Conservation (phyloP, 2,797 vertebrate genomes). For the Propithecus deckenii region DNA sequence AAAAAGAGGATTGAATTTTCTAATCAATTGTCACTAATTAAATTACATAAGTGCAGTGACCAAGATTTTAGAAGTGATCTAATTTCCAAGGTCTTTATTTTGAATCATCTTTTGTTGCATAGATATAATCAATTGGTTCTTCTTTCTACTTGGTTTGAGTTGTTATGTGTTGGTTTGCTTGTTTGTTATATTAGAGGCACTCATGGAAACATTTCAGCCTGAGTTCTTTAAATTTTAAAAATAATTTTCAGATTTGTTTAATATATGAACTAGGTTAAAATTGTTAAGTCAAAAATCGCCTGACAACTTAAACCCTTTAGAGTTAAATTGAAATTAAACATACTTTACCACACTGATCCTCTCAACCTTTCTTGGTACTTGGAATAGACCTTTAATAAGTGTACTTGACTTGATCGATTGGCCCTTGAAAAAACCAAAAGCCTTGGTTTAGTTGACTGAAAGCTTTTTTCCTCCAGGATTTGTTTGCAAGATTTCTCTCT, state of each 20-base stretch:
- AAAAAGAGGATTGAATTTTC: not conserved
- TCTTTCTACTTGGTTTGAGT: not conserved
- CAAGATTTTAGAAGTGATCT: not conserved
- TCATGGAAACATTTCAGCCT: not conserved
- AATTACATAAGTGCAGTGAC: not conserved
- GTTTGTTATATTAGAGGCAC: not conserved
- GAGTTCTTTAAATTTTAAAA: not conserved
- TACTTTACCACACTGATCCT: not conserved
- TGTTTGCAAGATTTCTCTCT: not conserved
- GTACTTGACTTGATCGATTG: not conserved
- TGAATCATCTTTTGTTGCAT: not conserved
- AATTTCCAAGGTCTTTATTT: not conserved
- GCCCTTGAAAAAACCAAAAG: not conserved
- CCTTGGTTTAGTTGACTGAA: not conserved
- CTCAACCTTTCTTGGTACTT: not conserved
- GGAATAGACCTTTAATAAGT: not conserved
- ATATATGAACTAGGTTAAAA: not conserved
- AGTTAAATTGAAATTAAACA: not conserved
- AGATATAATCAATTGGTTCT: not conserved
- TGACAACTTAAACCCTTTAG: not conserved
- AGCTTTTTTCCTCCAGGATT: not conserved
- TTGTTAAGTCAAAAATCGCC: not conserved
- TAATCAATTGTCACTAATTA: not conserved
- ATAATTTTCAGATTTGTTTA: not conserved
- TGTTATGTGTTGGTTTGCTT: not conserved